These are phyloP conservation scores for Melanotaenia parkinsoni DNA, from an alignment of 2,797 vertebrate species.

Conservation along the genomic window DNA sequence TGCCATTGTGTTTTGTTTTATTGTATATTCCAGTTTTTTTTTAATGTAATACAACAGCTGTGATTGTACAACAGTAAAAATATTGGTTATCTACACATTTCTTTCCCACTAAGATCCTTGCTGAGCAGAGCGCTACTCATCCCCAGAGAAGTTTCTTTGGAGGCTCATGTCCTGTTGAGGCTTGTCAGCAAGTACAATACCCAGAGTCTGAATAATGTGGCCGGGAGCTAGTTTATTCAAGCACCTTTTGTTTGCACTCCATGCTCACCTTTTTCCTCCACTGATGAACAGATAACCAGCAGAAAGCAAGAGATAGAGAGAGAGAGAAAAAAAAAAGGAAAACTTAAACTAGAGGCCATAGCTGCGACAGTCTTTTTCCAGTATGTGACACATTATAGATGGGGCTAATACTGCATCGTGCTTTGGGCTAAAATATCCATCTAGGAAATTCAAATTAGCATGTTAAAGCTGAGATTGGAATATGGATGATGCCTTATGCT, in stretches of 20 bases:
- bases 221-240: slow-evolving; percentile 89
- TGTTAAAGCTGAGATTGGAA: slow-evolving; percentile 38
- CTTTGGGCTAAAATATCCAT: slow-evolving; percentile 34
- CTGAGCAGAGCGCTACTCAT: slow-evolving; percentile 79
- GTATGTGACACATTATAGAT: slow-evolving; percentile 35
- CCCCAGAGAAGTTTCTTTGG: slow-evolving; percentile 81
- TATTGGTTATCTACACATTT: slow-evolving; percentile 17
- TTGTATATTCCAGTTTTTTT: slow-evolving; percentile 11
- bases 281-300: slow-evolving; percentile 79
- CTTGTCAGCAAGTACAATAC: slow-evolving; percentile 91
- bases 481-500: slow-evolving; percentile 39
- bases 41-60: slow-evolving; percentile 8
- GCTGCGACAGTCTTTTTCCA: slow-evolving; percentile 34
- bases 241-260: slow-evolving; percentile 87
- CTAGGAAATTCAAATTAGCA: slow-evolving; percentile 29
- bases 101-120: slow-evolving; percentile 68
- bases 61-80: slow-evolving; percentile 31
- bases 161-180: slow-evolving; percentile 88
- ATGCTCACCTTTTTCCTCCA: slow-evolving; percentile 76
- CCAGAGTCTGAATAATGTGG: slow-evolving; percentile 88
- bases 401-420: slow-evolving; percentile 39
- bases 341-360: slow-evolving; percentile 29
- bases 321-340: slow-evolving; percentile 8
- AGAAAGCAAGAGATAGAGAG: slow-evolving; percentile 32
- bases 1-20: not conserved